Conservation (phyloP, 2,888 invertebrate species). For the Dinocampus coccinellae region DNA sequence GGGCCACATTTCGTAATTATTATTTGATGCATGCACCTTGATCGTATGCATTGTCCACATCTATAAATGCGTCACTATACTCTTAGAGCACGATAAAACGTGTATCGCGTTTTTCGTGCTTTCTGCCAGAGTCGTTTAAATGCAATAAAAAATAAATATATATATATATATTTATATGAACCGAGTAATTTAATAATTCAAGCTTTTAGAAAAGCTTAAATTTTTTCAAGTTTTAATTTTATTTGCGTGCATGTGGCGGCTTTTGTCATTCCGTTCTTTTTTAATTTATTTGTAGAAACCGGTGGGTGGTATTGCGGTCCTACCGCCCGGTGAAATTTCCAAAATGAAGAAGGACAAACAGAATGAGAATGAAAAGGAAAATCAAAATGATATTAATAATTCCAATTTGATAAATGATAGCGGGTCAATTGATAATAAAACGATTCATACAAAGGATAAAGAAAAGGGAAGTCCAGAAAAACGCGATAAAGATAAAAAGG, state of each 20-base stretch:
- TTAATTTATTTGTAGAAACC: slow-evolving; percentile 78
- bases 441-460: slow-evolving; percentile 56
- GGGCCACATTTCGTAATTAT: slow-evolving; percentile 54
- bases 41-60: slow-evolving; percentile 25
- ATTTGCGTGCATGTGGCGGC: slow-evolving; percentile 58
- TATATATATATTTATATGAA: too few relatives aligned
- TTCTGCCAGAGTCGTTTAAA: slow-evolving; percentile 11
- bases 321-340: slow-evolving; percentile 77
- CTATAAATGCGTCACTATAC: slow-evolving; percentile 7
- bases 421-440: slow-evolving; percentile 58
- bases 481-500: slow-evolving; percentile 69
- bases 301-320: slow-evolving; percentile 85
- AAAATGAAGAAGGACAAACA: slow-evolving; percentile 74
- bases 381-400: slow-evolving; percentile 70
- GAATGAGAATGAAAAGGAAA: slow-evolving; percentile 74
- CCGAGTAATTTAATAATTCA: background rate
- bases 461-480: slow-evolving; percentile 69
- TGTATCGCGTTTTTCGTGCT: slow-evolving; percentile 5
- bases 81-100: background rate
- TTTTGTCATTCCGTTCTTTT: slow-evolving; percentile 59
- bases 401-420: slow-evolving; percentile 63
- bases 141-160: slow-evolving; percentile 12
- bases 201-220: slow-evolving; percentile 21
- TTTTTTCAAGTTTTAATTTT: slow-evolving; percentile 46
- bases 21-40: slow-evolving; percentile 26